Evolutionary conservation across 2,888 invertebrate species (phyloP), one percentile per base, ranked within the genome.

Genomic region (Amblyjoppa fuscipennis): DNA sequence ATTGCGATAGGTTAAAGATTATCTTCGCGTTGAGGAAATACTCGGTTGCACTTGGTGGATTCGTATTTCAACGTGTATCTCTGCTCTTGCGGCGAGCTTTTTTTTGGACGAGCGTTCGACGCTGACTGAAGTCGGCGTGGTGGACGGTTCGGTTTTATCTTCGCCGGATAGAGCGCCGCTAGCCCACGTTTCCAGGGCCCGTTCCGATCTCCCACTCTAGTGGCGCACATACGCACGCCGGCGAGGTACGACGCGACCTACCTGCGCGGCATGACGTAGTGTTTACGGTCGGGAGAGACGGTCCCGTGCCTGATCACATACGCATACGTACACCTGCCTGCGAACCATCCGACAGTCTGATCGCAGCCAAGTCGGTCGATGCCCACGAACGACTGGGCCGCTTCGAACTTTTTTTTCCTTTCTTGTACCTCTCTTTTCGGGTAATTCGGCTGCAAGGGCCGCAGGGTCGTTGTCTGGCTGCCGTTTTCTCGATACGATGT

Each of bases 101-200:
- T 69, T 53, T 74, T 61, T 56, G 69, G 74, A 59, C 51, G 75
- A 87, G 74, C 75, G 85, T 82, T 87, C 80, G 85, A 80, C 53
- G 82, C 69, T 64, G 82, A 89, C 89, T 89, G 88, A 88, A 81
- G 75, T 56, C 64, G 61, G 59, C 61, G 76, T 80, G 78, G 83
- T 84, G 75, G 83, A 79, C 64, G 64, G 86, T 87, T 87, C 84
- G 85, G 86, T 89, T 89, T 87, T 89, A 89, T 89, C 86, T 84
- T 68, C 68, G 51, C 41, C 82, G 70, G 81, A 45, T 66, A 28
- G 59, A 68, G 49, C 45, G 76, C 74, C 77, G 82, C 87, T 85
- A 85, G 84, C 56, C 86, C 85, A 77, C 66, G 83, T 83, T 86
- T 61, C 80, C 71, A 75, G 82, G 56, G 84, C 79, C 73, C 82